Evolutionary conservation across 35 echinoderm and acorn worm species (phyloP), one percentile per base, ranked within the genome.

Genomic region (Heliocidaris tuberculata): DNA sequence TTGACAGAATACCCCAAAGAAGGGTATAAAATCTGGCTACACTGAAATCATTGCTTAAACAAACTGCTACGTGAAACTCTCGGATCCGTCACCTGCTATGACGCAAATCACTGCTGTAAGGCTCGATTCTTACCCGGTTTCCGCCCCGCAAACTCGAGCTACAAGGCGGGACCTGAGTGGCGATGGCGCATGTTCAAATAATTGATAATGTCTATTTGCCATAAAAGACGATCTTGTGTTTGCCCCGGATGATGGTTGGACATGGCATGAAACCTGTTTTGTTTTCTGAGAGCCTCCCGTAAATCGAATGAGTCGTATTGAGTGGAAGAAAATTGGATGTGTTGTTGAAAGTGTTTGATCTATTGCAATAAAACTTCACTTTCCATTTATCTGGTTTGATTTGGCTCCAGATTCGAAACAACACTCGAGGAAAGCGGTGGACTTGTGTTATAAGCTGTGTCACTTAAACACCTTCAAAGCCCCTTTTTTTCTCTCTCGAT

Each of bases 201-300:
- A 89, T 89, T 89, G 87, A 47, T 47, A 89, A 89, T 89, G 87
- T 89, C 87, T 89, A 89, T 89, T 89, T 89, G 30, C 32, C 31
- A 47, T 89, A 7, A n/a, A 4, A 32, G 21, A 48, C 87, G 47
- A 89, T 89, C 47, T 48, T 13, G 15, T 89, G 87, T 89, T 89
- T 32, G 47, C 87, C 19, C 47, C 13, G 19, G 29, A 89, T 89
- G 31, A 42, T 89, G 87, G 87, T 47, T 89, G 31, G 47, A n/a
- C 87, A n/a, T 48, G 31, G 19, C 31, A n/a, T 89, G 32, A 42
- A 89, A 89, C 87, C 17, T 78, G 65, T 78, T 78, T 78, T 78
- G 65, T 78, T 78, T 78, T 78, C 65, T 7, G 65, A 78, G 65
- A 78, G 65, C 65, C 19, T 78, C 65, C 65, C 8, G 65, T 78